Evolutionary conservation across 37 sponge, comb jelly and placozoan genomes (phyloP), one percentile per base, ranked within the genome.

Genomic region (Amphimedon queenslandica): DNA sequence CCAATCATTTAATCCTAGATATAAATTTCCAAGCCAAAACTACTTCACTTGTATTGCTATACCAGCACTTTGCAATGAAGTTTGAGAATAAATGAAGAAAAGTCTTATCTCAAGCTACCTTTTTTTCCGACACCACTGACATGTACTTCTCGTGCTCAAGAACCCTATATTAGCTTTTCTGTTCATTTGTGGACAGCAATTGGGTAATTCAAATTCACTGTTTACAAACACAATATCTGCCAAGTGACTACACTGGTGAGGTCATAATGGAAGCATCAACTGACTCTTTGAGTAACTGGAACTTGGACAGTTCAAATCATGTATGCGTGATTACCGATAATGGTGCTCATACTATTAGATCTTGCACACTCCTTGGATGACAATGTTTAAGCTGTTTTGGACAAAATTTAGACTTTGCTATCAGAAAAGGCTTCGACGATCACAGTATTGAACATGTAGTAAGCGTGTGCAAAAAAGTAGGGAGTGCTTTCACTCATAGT

Each of bases 401-500:
- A 47, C 53, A 47, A 8, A 47, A 47, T 13, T 47, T 47, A 47
- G 53, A 47, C 53, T 47, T 47, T 8, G 53, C 53, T 47, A 13
- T 47, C 13, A 47, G 13, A 47, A 47, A 47, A 47, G 53, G 13
- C 8, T 13, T 47, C 53, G 13, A 47, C 8, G 53, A 47, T 47
- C 53, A 47, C 13, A 47, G 53, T 8, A 47, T 47, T 47, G 53
- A 47, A 47, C 53, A 13, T 18, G 13, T 47, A 47, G 8, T 47
- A 47, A 13, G 8, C 13, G 53, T 47, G 13, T 47, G 53, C 13
- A 8, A 13, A 47, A 47, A 47, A 47, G 53, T 47, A 47, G 53
- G 8, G 8, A 18, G 13, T 47, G 27, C 58, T 74, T 74, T 82
- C 75, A 51, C 39, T 13, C 69, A 37, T 11, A 34, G 40, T 67